These are phyloP conservation scores for Toxotes chatareus DNA, from an alignment of 2,113 vertebrate species.

Conservation along the genomic window DNA sequence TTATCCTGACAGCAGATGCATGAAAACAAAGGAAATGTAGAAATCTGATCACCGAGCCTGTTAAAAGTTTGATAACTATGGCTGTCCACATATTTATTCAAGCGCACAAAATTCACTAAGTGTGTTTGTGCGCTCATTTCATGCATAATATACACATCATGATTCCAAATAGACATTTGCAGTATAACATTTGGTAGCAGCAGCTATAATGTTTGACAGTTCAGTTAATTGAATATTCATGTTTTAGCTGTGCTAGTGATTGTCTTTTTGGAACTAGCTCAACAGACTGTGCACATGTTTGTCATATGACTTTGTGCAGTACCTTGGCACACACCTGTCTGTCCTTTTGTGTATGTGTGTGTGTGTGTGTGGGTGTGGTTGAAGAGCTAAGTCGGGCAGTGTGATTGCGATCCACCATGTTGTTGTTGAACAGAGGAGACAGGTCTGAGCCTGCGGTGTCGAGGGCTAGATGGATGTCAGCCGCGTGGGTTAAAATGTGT, in stretches of 20 bases:
- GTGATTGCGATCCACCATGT: slow-evolving; percentile 66
- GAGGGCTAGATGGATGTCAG: slow-evolving; percentile 73
- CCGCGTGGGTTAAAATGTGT: slow-evolving; percentile 75
- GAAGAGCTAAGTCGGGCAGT: slow-evolving; percentile 37
- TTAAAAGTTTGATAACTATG: background rate
- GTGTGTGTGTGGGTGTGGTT: slow-evolving; percentile 16
- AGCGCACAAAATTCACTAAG: background rate
- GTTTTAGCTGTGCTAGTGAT: background rate
- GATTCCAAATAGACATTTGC: background rate
- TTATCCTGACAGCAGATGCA: slow-evolving; percentile 6
- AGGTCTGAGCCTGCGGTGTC: slow-evolving; percentile 69
- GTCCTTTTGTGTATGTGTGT: background rate
- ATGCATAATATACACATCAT: background rate
- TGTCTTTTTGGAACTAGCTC: background rate
- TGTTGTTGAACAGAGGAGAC: slow-evolving; percentile 73
- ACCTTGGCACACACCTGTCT: background rate
- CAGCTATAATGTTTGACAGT: background rate
- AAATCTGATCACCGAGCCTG: background rate
- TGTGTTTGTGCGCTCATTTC: background rate
- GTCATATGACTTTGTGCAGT: background rate
- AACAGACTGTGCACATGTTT: background rate
- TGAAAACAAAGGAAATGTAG: background rate
- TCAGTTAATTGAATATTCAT: background rate
- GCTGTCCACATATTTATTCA: background rate
- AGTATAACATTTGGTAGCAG: background rate